Conservation (phyloP, 2,888 invertebrate genomes). For the Ecdyonurus torrentis region DNA sequence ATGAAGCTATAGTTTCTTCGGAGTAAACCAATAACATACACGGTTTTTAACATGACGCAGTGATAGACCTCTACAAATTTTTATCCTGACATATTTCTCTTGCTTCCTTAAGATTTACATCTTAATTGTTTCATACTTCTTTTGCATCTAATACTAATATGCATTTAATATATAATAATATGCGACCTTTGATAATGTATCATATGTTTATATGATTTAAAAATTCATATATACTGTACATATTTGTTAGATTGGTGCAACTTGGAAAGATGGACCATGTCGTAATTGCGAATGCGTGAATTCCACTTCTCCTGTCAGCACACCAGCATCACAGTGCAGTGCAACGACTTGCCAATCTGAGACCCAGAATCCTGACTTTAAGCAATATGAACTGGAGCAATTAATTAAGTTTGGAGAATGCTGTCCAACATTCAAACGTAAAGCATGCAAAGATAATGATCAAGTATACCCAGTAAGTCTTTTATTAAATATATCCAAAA, state of each 20-base stretch:
- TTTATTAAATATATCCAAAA: constrained; percentile 1
- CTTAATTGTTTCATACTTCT: not conserved
- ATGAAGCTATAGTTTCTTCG: no score
- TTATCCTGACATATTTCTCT: no score
- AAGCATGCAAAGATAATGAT: constrained; percentile 36
- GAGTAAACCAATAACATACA: no score
- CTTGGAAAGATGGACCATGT: constrained; percentile 56
- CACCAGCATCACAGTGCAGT: constrained; percentile 28
- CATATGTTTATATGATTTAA: not conserved
- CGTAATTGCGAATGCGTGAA: constrained; percentile 40
- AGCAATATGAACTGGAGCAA: constrained; percentile 38
- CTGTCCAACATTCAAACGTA: constrained; percentile 39
- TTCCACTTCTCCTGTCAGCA: not conserved
- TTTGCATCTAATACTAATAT: not conserved
- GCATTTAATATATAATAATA: not conserved
- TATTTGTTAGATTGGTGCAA: constrained; percentile 31
- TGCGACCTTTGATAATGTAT: not conserved
- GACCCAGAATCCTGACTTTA: constrained; percentile 26
- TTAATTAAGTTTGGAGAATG: constrained; percentile 39
- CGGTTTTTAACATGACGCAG: no score
- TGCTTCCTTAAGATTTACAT: not conserved
- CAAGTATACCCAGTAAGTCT: constrained; percentile 19
- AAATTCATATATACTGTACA: no score
- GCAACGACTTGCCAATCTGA: constrained; percentile 33
- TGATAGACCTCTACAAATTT: no score